These are phyloP conservation scores for Chloroceryle amazona DNA, from an alignment of 2,797 vertebrate species.

Conservation along the genomic window DNA sequence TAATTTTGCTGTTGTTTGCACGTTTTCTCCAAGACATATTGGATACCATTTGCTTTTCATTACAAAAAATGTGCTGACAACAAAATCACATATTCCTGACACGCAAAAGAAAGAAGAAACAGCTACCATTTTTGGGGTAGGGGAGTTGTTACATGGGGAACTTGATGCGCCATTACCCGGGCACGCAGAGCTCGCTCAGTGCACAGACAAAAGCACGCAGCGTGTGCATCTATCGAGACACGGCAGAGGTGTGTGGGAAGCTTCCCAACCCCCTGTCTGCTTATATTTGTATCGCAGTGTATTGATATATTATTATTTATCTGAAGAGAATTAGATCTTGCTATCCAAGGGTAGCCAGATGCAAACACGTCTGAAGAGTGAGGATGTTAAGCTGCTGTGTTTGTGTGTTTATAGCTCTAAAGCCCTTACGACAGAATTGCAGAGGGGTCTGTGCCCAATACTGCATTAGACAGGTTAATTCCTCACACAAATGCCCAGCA, in stretches of 20 bases:
- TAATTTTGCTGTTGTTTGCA: constrained; percentile 82
- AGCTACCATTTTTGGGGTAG: constrained; percentile 47
- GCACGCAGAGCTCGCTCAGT: neutral
- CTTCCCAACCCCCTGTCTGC: neutral
- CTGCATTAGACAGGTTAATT: constrained; percentile 12
- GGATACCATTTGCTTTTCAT: constrained; percentile 82
- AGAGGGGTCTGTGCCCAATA: neutral
- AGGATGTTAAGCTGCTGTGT: constrained; percentile 1
- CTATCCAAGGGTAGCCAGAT: constrained; percentile 37
- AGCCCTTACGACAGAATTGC: neutral
- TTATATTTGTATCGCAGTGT: neutral
- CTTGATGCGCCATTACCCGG: neutral
- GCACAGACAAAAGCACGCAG: rapidly evolving
- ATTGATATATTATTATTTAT: constrained; percentile 59
- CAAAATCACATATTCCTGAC: constrained; percentile 80
- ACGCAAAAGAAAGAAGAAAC: constrained; percentile 75
- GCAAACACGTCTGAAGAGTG: constrained; percentile 34
- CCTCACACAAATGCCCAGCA: constrained; percentile 26
- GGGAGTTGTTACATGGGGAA: neutral
- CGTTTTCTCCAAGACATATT: constrained; percentile 77
- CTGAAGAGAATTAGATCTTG: constrained; percentile 52
- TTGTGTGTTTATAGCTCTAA: constrained; percentile 3
- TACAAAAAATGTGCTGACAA: constrained; percentile 80
- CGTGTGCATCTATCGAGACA: neutral
- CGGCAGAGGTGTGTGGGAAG: neutral